phyloP scores from a whole-genome alignment of 53 echinoderm and acorn worm species.

The Crossaster papposus region DNA sequence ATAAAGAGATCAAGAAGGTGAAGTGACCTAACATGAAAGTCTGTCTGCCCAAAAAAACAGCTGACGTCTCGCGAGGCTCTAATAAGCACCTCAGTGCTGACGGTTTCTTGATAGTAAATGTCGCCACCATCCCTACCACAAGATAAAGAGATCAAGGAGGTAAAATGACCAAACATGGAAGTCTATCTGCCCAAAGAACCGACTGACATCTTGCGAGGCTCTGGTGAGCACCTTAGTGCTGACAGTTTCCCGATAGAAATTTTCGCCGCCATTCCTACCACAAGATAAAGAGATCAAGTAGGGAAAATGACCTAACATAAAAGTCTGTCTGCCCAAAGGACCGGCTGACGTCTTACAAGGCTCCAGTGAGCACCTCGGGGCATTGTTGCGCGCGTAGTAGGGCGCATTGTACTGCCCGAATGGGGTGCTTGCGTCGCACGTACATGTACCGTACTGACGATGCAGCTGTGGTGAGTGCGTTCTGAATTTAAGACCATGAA shows the following conservation, averaged over 20 bases:
- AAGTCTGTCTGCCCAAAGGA: slow-evolving; percentile 28
- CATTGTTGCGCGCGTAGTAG: too few species aligned
- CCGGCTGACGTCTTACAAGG: slow-evolving; percentile 4
- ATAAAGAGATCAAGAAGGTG: not conserved
- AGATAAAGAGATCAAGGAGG: not conserved
- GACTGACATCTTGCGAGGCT: slow-evolving; percentile 19
- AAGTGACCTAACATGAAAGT: slow-evolving; percentile 13
- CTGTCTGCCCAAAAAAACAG: slow-evolving; percentile 4
- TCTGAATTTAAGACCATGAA: too few species aligned
- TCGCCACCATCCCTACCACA: slow-evolving; percentile 32
- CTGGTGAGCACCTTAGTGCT: not conserved
- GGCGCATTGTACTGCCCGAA: too few species aligned
- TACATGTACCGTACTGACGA: too few species aligned
- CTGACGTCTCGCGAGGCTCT: slow-evolving; percentile 26
- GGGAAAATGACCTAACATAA: not conserved
- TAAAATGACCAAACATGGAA: slow-evolving; percentile 8
- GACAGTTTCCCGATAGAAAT: slow-evolving; percentile 13
- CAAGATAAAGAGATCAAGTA: not conserved
- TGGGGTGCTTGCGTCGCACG: too few species aligned
- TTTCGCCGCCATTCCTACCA: slow-evolving; percentile 34
- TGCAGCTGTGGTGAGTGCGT: too few species aligned
- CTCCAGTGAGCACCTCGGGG: not conserved
- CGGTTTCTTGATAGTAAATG: slow-evolving; percentile 25
- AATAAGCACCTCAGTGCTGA: not conserved
- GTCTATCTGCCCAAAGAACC: slow-evolving; percentile 14